Conservation (phyloP, 2,113 vertebrate genomes). For the Sisor rabdophorus region DNA sequence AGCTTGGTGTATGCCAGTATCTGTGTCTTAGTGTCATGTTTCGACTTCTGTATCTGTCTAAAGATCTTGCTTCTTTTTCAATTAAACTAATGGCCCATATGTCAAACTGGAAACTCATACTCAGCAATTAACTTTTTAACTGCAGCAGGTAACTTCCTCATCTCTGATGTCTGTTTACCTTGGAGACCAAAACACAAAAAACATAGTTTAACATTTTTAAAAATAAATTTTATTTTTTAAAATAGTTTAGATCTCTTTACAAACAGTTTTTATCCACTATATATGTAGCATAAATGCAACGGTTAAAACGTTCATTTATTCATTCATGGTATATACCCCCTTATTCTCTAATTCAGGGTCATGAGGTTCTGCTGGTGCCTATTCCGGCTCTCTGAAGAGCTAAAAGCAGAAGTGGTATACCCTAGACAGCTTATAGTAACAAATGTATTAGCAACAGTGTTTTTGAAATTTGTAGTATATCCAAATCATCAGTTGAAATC, state of each 20-base stretch:
- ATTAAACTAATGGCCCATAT: constrained; percentile 28
- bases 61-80: constrained; percentile 24
- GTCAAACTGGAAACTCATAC: constrained; percentile 33
- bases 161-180: not conserved
- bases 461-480: not conserved
- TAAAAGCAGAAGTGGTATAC: too few relatives aligned
- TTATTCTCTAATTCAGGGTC: too few relatives aligned
- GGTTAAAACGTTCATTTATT: too few relatives aligned
- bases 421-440: not conserved
- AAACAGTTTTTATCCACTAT: not conserved
- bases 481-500: not conserved
- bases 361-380: too few relatives aligned
- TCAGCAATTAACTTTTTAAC: constrained; percentile 18
- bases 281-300: not conserved
- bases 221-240: too few relatives aligned
- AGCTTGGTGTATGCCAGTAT: constrained; percentile 30
- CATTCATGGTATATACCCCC: too few relatives aligned
- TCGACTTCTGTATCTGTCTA: constrained; percentile 13
- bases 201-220: not conserved
- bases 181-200: not conserved
- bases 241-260: not conserved
- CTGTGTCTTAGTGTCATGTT: constrained; percentile 37
- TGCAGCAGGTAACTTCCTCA: constrained; percentile 4
- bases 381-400: too few relatives aligned
- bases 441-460: not conserved